Conservation (phyloP, 2,888 invertebrate genomes). For the Alloplasta piceator region DNA sequence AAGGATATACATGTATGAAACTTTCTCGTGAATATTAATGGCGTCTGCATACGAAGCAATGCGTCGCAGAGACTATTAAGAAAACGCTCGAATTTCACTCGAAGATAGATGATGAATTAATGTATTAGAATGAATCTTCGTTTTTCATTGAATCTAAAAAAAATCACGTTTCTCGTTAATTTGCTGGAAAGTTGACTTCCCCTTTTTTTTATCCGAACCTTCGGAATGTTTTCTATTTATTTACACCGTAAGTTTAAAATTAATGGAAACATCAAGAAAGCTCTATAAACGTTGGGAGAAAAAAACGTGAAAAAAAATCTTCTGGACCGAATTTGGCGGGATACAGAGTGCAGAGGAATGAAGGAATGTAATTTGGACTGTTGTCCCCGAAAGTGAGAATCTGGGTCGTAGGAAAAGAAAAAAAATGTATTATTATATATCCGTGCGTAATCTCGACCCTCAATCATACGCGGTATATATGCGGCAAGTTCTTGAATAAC, state of each 20-base stretch:
- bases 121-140: too few relatives aligned
- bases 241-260: too few relatives aligned
- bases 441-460: conserved; percentile 58
- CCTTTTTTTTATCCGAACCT: too few relatives aligned
- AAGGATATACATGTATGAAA: conserved; percentile 1
- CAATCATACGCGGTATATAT: conserved; percentile 41
- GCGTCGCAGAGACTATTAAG: background rate
- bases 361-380: conserved; percentile 32
- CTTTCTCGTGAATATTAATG: conserved; percentile 36
- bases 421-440: conserved; percentile 27
- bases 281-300: background rate
- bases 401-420: conserved; percentile 55
- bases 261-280: too few relatives aligned
- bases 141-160: too few relatives aligned
- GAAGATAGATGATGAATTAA: too few relatives aligned
- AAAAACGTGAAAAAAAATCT: background rate
- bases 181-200: too few relatives aligned
- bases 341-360: background rate
- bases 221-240: too few relatives aligned
- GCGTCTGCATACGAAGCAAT: background rate
- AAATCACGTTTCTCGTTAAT: too few relatives aligned
- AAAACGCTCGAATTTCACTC: background rate
- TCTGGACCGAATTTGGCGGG: background rate
- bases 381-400: conserved; percentile 52
- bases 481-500: conserved; percentile 46